Percentiles rank a stretch among this genome's conserved stretches.
phyloP scores from a whole-genome alignment of 2,113 vertebrate genomes.

The Coptodon bakossiorum region DNA sequence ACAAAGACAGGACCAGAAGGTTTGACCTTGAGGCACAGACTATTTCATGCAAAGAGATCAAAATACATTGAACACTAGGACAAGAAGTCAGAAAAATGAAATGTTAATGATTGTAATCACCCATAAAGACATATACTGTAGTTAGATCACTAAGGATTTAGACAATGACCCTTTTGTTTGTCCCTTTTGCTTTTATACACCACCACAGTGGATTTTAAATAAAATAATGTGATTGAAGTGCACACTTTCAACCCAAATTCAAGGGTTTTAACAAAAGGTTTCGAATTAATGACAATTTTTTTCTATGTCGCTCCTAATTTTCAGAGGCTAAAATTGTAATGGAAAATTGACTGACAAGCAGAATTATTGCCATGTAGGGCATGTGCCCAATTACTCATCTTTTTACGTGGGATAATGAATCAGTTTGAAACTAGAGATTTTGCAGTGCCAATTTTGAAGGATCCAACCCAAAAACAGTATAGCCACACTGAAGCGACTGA shows the following conservation, averaged over 20 bases:
- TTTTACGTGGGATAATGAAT: background rate
- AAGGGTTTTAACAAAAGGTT: background rate
- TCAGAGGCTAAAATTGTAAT: background rate
- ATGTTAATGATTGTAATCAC: background rate
- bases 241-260: background rate
- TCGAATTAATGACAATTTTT: background rate
- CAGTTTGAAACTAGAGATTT: background rate
- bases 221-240: background rate
- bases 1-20: background rate
- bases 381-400: background rate
- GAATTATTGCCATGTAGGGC: background rate
- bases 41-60: background rate
- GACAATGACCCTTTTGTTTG: background rate
- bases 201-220: background rate
- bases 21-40: background rate
- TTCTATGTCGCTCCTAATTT: too few relatives aligned
- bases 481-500: background rate
- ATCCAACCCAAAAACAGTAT: background rate
- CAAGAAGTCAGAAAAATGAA: background rate
- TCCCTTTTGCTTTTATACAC: background rate
- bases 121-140: background rate
- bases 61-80: background rate
- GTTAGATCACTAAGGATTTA: background rate
- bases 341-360: background rate
- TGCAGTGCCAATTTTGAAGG: background rate